Conservation (phyloP, 2,888 invertebrate genomes). For the Acronicta psi region DNA sequence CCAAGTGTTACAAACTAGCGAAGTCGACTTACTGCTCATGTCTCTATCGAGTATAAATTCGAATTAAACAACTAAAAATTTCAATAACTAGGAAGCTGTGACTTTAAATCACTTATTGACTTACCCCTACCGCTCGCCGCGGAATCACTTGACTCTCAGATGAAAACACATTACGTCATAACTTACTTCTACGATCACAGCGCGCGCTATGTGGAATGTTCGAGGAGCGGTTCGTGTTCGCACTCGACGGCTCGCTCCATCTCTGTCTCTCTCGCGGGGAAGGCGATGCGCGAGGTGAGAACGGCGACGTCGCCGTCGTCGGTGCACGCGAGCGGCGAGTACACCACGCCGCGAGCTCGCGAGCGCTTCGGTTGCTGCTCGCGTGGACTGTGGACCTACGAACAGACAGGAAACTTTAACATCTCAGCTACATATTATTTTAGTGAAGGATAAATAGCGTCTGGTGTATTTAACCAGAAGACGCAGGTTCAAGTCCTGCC, state of each 20-base stretch:
- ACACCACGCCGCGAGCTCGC: slow-evolving; percentile 70
- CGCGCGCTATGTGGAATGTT: slow-evolving; percentile 81
- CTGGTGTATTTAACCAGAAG: too few relatives aligned
- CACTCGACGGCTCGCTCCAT: slow-evolving; percentile 51
- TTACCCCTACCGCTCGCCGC: slow-evolving; percentile 48
- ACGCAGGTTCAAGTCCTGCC: too few relatives aligned
- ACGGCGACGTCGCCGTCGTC: slow-evolving; percentile 79
- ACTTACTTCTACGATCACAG: slow-evolving; percentile 78
- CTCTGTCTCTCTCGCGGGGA: slow-evolving; percentile 59
- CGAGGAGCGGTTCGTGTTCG: slow-evolving; percentile 77
- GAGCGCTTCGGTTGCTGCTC: slow-evolving; percentile 57
- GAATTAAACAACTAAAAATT: slow-evolving; percentile 43
- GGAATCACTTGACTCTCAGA: slow-evolving; percentile 41
- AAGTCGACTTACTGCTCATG: slow-evolving; percentile 43
- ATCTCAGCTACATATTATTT: too few relatives aligned
- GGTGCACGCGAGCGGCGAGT: slow-evolving; percentile 77
- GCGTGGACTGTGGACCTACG: slow-evolving; percentile 60
- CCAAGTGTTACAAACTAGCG: slow-evolving; percentile 28
- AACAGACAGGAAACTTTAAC: slow-evolving; percentile 9
- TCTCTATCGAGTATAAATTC: slow-evolving; percentile 29
- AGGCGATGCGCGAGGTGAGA: slow-evolving; percentile 64
- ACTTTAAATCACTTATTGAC: slow-evolving; percentile 56
- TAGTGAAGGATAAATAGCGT: too few relatives aligned
- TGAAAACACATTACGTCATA: slow-evolving; percentile 47
- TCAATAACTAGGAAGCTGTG: slow-evolving; percentile 58